A percentile compares a stretch with the other conserved stretches of the same genome.
Evolutionary conservation across 2,113 vertebrate genomes (phyloP).

Genomic region (Macrotus californicus): DNA sequence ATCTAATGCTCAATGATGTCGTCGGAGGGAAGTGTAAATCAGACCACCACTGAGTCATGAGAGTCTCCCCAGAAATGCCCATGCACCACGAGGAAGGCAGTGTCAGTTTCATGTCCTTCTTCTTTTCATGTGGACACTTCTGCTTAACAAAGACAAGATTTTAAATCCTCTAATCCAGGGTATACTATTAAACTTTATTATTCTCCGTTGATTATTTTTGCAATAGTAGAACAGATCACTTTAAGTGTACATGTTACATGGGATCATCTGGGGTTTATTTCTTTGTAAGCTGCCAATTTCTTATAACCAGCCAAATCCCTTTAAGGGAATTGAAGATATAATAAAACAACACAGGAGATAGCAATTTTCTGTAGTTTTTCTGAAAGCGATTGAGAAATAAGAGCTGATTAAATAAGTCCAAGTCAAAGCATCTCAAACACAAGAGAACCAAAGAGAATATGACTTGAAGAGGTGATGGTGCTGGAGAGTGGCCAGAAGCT

Average conservation of each 20-base stretch:
- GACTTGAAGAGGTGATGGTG: rapidly evolving
- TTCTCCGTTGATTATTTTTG: background rate
- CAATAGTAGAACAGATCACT: background rate
- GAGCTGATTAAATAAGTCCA: background rate
- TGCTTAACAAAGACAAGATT: background rate
- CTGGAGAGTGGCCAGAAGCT: rapidly evolving
- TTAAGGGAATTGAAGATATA: background rate
- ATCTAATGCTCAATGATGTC: background rate
- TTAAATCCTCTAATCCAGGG: background rate
- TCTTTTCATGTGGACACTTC: background rate
- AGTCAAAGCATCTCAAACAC: background rate
- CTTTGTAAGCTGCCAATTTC: background rate
- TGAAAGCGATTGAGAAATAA: background rate
- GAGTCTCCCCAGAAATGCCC: background rate
- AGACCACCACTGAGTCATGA: background rate
- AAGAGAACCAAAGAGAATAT: background rate
- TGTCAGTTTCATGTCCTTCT: background rate
- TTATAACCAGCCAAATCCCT: background rate
- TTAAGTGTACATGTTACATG: background rate
- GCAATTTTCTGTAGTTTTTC: background rate
- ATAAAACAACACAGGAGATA: background rate
- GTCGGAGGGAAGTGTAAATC: slow-evolving; percentile 19
- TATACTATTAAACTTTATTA: background rate
- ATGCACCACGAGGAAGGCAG: background rate
- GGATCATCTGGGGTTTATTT: background rate